Evolutionary conservation across 2,888 invertebrate species (phyloP).

Genomic region (Cataglyphis albicans): DNA sequence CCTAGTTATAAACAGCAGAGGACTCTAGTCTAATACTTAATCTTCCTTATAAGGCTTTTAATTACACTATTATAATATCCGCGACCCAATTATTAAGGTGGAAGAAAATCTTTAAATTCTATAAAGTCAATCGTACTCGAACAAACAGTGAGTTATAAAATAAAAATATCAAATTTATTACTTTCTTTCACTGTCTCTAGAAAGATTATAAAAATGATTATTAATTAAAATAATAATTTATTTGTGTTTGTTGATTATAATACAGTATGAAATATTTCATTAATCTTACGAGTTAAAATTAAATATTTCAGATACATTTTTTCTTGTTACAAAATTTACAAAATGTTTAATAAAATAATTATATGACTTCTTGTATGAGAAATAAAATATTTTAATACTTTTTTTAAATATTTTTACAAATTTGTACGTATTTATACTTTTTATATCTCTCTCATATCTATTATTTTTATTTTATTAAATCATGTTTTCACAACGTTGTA

Average conservation of each 20-base stretch:
- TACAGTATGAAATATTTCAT: background rate
- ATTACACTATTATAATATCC: conserved; percentile 30
- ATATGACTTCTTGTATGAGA: background rate
- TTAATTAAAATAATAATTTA: background rate
- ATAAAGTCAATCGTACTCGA: background rate
- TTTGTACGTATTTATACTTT: background rate
- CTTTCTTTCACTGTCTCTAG: background rate
- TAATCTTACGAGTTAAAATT: background rate
- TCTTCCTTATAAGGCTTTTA: conserved; percentile 46
- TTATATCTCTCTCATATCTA: background rate
- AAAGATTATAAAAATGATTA: background rate
- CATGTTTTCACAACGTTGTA: background rate
- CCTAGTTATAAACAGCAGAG: conserved; percentile 31
- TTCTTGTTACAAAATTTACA: background rate
- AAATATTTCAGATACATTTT: background rate
- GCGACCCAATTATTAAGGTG: background rate
- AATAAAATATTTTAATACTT: background rate
- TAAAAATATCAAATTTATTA: background rate
- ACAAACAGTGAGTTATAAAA: background rate
- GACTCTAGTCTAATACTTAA: conserved; percentile 36
- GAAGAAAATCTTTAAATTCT: conserved; percentile 12
- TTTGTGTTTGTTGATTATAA: background rate
- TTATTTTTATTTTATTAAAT: background rate
- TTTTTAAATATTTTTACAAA: background rate
- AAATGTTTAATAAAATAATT: background rate